These are phyloP conservation scores for Drosophila athabasca DNA, from an alignment of 1,140 invertebrate genomes.

Conservation along the genomic window DNA sequence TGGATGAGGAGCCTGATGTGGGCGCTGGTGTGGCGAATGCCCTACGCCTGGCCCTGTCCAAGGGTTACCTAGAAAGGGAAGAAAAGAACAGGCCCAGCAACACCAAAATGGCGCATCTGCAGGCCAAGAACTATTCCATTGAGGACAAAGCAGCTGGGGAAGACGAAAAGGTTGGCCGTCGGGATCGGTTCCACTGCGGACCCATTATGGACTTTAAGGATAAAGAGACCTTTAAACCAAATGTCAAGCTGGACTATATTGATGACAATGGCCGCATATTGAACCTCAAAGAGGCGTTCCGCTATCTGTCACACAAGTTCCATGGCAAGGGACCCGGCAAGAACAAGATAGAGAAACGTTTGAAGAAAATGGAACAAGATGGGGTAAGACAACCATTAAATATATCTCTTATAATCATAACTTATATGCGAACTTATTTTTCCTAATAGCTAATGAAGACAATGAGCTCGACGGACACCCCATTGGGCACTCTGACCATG, in stretches of 20 bases:
- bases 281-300: constrained; percentile 98
- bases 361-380: constrained; percentile 97
- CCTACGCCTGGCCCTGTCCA: constrained; percentile 95
- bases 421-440: background rate
- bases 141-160: constrained; percentile 97
- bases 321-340: constrained; percentile 99
- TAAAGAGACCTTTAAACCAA: constrained; percentile 96
- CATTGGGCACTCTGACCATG: constrained; percentile 96
- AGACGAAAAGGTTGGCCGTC: constrained; percentile 91
- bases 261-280: constrained; percentile 96
- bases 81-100: constrained; percentile 89
- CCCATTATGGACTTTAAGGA: constrained; percentile 97
- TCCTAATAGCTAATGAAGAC: constrained; percentile 95
- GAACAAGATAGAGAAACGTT: constrained; percentile 98
- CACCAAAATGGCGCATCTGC: constrained; percentile 89
- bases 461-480: constrained; percentile 99
- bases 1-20: constrained; percentile 98
- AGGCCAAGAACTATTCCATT: constrained; percentile 97
- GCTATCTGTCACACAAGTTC: constrained; percentile 98
- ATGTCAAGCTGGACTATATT: constrained; percentile 98
- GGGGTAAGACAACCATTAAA: constrained; percentile 86
- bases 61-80: constrained; percentile 96
- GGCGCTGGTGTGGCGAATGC: constrained; percentile 96
- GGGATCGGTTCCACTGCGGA: constrained; percentile 90
- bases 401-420: background rate